These are phyloP conservation scores for Myotis lucifugus DNA, from an alignment of 2,113 vertebrate species.

Conservation along the genomic window DNA sequence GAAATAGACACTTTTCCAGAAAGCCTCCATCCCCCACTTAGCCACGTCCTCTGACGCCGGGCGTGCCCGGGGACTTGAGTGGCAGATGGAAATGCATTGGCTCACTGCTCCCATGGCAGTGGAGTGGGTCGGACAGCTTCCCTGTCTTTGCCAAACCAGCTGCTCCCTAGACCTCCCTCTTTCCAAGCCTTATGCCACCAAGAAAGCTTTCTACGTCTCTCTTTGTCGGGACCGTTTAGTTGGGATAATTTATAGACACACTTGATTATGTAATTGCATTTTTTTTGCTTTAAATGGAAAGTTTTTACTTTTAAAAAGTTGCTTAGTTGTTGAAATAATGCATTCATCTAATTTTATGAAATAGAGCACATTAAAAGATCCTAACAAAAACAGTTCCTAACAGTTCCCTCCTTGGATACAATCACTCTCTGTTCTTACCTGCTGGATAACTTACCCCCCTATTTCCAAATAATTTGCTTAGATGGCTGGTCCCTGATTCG, in stretches of 20 bases:
- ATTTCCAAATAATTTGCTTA: background rate
- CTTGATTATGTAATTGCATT: background rate
- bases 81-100: background rate
- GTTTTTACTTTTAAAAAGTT: conserved; percentile 11
- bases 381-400: background rate
- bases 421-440: background rate
- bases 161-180: background rate
- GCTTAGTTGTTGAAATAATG: background rate
- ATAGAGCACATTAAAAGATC: background rate
- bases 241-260: conserved; percentile 18
- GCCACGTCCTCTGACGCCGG: background rate
- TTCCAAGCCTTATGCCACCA: background rate
- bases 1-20: background rate
- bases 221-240: background rate
- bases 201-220: background rate
- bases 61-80: background rate
- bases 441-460: background rate
- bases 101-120: background rate
- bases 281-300: background rate
- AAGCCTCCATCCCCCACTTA: background rate
- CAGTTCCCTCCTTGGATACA: background rate
- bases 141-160: background rate
- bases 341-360: background rate
- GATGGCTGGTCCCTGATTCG: background rate
- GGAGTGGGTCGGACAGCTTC: background rate